Evolutionary conservation across 1,140 invertebrate species (phyloP).

Genomic region (Oedothorax gibbosus): DNA sequence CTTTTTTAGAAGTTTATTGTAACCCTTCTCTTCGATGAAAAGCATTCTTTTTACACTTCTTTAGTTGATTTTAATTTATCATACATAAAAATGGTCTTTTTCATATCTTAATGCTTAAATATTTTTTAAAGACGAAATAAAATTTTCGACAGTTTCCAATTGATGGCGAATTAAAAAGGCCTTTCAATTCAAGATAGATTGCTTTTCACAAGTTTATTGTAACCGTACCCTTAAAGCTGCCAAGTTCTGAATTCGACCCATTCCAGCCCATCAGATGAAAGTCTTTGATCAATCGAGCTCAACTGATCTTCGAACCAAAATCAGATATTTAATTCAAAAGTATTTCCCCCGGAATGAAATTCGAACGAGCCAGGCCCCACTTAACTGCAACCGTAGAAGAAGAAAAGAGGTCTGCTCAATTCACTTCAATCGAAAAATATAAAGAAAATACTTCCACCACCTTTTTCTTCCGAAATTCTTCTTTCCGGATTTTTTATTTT

Average conservation of each 20-base stretch:
- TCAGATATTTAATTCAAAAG: slow-evolving; percentile 52
- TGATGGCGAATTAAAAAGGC: too few relatives aligned
- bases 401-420: slow-evolving; percentile 27
- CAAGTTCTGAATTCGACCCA: background rate
- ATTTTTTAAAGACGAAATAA: too few relatives aligned
- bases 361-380: slow-evolving; percentile 4
- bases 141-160: too few relatives aligned
- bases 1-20: too few relatives aligned
- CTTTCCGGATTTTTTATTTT: background rate
- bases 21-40: too few relatives aligned
- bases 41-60: too few relatives aligned
- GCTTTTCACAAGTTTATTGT: too few relatives aligned
- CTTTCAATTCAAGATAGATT: too few relatives aligned
- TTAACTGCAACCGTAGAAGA: slow-evolving; percentile 19
- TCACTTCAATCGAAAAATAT: slow-evolving; percentile 6
- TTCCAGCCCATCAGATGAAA: too few relatives aligned
- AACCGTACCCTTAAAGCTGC: background rate
- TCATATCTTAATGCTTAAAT: too few relatives aligned
- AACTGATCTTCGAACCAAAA: slow-evolving; percentile 23
- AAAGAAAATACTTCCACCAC: background rate
- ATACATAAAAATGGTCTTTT: too few relatives aligned
- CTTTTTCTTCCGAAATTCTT: background rate
- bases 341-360: slow-evolving; percentile 33
- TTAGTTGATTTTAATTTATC: too few relatives aligned
- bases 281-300: background rate